Evolutionary conservation across 2,113 vertebrate species (phyloP), one percentile per base, ranked within the genome.

Genomic region (Amblyopsis rosae): DNA sequence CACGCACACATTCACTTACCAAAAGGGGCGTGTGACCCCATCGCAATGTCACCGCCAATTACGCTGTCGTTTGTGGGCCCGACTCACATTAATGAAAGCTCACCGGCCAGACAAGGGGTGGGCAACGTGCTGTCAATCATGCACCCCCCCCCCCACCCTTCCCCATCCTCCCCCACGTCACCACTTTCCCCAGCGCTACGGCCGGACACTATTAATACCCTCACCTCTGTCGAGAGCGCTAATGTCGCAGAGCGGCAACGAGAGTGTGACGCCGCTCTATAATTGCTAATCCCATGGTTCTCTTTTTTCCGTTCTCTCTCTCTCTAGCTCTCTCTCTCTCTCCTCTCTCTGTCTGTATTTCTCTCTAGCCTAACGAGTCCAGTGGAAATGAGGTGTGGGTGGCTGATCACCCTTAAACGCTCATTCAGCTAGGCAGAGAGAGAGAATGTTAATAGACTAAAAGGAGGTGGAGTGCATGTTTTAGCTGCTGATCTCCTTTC

Each of bases 251-350:
- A 87, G 90, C 89, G 88, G 89, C 88, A 83, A 84, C 73, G 85
- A 83, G 89, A 41, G 35, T 8, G 88, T 91, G 92, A 93, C 92
- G 92, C 85, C 85, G 84, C 82, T 84, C 84, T 82, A 79, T 90
- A 91, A 92, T 92, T 92, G 88, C 91, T 93, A 93, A 93, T 93
- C 91, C 93, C 86, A 10, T 75, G 91, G 87, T 57, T 19, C 32
- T 17, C 3, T 55, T 12, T 51, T 26, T 26, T 26, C 26, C 2
- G 26, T 26, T 26, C 26, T 26, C 26, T 26, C 26, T 26, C 26
- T 26, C 32, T 15, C 10, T 58, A 59, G 41, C 59, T 76, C 71
- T 55, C 53, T 56, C 65, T 35, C 45, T 13, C 76, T 45, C 7
- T 33, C 51, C 67, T 70, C 75, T 49, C 69, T 58, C 70, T 50